phyloP scores from a whole-genome alignment of 2,888 invertebrate genomes.

The Clanis bilineata region DNA sequence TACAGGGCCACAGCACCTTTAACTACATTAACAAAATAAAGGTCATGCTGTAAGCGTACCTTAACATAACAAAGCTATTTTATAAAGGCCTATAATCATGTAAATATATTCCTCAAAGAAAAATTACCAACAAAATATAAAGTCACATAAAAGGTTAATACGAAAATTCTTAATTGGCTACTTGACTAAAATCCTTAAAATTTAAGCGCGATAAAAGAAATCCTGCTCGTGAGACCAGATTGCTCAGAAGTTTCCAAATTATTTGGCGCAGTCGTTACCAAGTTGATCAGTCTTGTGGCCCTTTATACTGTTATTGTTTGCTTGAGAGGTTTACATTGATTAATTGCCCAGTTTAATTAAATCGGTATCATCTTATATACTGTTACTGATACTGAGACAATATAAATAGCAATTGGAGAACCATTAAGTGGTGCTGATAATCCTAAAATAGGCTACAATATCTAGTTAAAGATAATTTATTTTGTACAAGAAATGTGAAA shows the following conservation, averaged over 20 bases:
- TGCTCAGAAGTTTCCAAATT: constrained; percentile 17
- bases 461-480: no score
- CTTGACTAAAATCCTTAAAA: not conserved
- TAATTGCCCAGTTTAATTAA: constrained; percentile 29
- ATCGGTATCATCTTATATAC: constrained; percentile 15
- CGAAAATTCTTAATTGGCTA: not conserved
- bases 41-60: no score
- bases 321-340: constrained; percentile 24
- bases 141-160: not conserved
- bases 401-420: not conserved
- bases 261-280: not conserved
- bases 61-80: not conserved
- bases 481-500: no score
- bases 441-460: no score
- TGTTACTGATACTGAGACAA: not conserved
- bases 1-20: no score
- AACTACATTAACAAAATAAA: no score
- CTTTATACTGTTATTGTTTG: constrained; percentile 18
- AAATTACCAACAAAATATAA: not conserved
- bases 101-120: not conserved
- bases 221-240: constrained; percentile 9
- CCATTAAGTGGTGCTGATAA: not conserved
- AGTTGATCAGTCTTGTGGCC: constrained; percentile 12
- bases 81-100: not conserved
- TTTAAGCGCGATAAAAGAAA: not conserved